These are phyloP conservation scores for Agelaius phoeniceus DNA, from an alignment of 2,113 vertebrate genomes.

Conservation along the genomic window DNA sequence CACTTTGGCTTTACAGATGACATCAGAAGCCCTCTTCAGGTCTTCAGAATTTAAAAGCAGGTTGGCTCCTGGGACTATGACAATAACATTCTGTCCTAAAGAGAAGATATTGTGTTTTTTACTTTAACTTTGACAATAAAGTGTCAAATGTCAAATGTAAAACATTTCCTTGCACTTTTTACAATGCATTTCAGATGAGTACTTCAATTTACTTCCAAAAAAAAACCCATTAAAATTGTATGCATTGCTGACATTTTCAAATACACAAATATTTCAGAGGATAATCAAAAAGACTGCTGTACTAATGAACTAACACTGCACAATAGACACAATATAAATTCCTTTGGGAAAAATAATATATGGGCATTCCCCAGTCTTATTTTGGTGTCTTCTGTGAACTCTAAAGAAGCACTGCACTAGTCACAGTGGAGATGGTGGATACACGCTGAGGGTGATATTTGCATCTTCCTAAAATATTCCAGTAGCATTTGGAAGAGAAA, in stretches of 20 bases:
- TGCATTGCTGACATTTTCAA: background rate
- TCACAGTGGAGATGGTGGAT: background rate
- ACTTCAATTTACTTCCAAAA: background rate
- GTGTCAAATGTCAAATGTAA: background rate
- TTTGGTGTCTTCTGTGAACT: background rate
- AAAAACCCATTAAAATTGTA: background rate
- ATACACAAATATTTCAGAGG: background rate
- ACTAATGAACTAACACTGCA: background rate
- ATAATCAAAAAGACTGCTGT: background rate
- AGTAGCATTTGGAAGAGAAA: conserved; percentile 4
- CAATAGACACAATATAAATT: background rate
- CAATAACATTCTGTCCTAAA: conserved; percentile 93
- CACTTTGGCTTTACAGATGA: conserved; percentile 83
- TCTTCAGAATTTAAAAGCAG: conserved; percentile 86
- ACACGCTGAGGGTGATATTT: background rate
- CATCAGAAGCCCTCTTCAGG: conserved; percentile 77
- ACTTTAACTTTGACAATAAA: background rate
- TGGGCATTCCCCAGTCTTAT: background rate
- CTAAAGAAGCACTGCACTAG: background rate
- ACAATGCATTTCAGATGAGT: background rate
- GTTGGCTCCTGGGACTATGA: conserved; percentile 95
- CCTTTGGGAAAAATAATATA: background rate
- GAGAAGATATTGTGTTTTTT: background rate
- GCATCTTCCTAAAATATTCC: background rate
- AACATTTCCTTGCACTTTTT: background rate